phyloP scores from a whole-genome alignment of 2,113 vertebrate species.

The Scomber scombrus region DNA sequence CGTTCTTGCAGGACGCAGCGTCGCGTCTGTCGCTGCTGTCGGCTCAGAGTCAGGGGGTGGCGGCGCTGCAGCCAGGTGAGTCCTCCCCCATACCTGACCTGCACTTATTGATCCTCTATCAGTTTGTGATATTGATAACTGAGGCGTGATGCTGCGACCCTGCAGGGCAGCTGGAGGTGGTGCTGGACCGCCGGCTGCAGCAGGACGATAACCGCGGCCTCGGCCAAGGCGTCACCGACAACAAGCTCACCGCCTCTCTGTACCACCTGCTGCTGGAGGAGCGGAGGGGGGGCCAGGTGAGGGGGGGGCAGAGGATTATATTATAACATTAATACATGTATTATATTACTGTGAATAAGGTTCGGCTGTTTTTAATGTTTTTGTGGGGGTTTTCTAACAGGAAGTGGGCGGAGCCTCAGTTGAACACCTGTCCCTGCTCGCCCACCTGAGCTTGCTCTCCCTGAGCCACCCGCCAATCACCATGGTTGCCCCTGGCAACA shows the following conservation, averaged over 20 bases:
- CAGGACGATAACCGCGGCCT: slow-evolving; percentile 97
- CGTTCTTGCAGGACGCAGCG: slow-evolving; percentile 88
- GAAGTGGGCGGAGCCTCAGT: slow-evolving; percentile 78
- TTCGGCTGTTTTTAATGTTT: too few relatives aligned
- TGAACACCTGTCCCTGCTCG: slow-evolving; percentile 90
- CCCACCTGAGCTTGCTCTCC: slow-evolving; percentile 88
- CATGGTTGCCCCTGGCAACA: slow-evolving; percentile 75
- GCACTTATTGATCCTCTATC: too few relatives aligned
- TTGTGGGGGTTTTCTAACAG: slow-evolving; percentile 62
- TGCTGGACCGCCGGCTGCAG: slow-evolving; percentile 94
- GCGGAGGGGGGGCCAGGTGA: slow-evolving; percentile 68
- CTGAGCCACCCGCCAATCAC: slow-evolving; percentile 89
- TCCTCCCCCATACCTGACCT: neutral
- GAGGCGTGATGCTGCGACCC: too few relatives aligned
- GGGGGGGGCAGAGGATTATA: neutral
- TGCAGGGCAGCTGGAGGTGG: slow-evolving; percentile 92
- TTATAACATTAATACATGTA: too few relatives aligned
- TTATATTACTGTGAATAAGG: too few relatives aligned
- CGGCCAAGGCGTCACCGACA: slow-evolving; percentile 95
- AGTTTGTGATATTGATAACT: too few relatives aligned
- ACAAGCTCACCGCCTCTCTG: slow-evolving; percentile 91
- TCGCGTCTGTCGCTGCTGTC: slow-evolving; percentile 89
- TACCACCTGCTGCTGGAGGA: slow-evolving; percentile 90
- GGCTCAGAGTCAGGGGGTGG: slow-evolving; percentile 90
- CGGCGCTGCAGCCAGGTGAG: slow-evolving; percentile 89